Conservation (phyloP, 1,140 invertebrate genomes). For the Conopomorpha cramerella region DNA sequence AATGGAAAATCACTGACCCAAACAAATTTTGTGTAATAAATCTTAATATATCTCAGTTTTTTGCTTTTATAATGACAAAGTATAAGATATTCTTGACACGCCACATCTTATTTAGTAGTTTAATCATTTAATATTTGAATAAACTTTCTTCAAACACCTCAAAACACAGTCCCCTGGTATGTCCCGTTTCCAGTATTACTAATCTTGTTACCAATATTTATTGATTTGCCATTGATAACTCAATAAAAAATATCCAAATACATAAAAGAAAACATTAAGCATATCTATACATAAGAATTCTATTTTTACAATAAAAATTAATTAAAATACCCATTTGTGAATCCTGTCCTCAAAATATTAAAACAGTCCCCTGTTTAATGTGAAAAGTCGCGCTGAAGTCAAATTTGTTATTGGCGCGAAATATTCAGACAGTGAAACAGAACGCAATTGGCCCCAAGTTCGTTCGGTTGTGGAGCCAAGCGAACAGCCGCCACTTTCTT, state of each 20-base stretch:
- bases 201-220: not conserved
- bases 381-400: not conserved
- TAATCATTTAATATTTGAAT: too few relatives aligned
- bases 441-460: not conserved
- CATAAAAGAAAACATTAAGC: not conserved
- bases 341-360: not conserved
- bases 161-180: not conserved
- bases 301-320: not conserved
- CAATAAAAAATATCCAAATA: not conserved
- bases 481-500: not conserved
- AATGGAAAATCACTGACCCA: not conserved
- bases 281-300: not conserved
- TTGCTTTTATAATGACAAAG: not conserved
- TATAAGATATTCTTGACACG: not conserved
- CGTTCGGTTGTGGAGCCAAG: not conserved
- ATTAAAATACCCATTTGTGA: not conserved
- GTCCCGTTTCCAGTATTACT: not conserved
- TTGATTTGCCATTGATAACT: not conserved
- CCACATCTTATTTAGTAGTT: not conserved
- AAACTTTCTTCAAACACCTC: too few relatives aligned
- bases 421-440: not conserved
- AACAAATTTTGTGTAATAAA: not conserved
- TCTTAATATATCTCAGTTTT: too few relatives aligned
- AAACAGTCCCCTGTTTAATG: not conserved
- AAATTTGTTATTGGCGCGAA: not conserved